Base-by-base conservation (phyloP, 2,113 vertebrate genomes). In the Jacana jacana region DNA sequence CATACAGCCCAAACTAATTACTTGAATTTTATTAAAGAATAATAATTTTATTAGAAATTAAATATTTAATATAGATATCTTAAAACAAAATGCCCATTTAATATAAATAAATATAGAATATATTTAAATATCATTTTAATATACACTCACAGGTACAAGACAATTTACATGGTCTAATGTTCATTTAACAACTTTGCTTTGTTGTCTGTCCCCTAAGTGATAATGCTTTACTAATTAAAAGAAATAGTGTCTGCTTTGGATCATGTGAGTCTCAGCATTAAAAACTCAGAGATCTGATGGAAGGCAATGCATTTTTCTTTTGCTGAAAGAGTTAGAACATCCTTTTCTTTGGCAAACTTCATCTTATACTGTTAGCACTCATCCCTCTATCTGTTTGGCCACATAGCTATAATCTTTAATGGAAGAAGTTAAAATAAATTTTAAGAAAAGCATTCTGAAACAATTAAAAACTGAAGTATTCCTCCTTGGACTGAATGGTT, bases 401-500 rank as follows among this genome's bases (percentile, higher is more conserved):
- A 17, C 66, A 63, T 51, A 93, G 49, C 79, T 87, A 51, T 76
- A 84, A 91, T 69, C 61, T 71, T 79, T 54, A 66, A 87, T 35
- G 69, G 83, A 63, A 71, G 20, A 83, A 93, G 69, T 86, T 88
- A 70, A 79, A 94, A 91, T 22, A 83, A 66, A 97, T 93, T 71
- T 51, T 82, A 82, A 82, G 80, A 93, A 93, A 11, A 55, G 35
- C 57, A 24, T 87, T 80, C 86, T 66, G 69, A 58, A 71, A n/a
- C 24, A 91, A 79, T 96, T 94, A 94, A 93, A 82, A 92, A 25
- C 52, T 65, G 52, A 96, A 96, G 6, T 42, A 69, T 77, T 46
- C 73, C 81, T 70, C 52, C 39, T 92, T 71, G 51, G 44, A 42
- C 17, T 91, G 60, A 69, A 90, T 44, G 58, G 52, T 87, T 93